Percentiles rank a stretch among this genome's conserved stretches.
These are phyloP conservation scores for Salarias fasciatus DNA, from an alignment of 2,797 vertebrate genomes.

Conservation along the genomic window DNA sequence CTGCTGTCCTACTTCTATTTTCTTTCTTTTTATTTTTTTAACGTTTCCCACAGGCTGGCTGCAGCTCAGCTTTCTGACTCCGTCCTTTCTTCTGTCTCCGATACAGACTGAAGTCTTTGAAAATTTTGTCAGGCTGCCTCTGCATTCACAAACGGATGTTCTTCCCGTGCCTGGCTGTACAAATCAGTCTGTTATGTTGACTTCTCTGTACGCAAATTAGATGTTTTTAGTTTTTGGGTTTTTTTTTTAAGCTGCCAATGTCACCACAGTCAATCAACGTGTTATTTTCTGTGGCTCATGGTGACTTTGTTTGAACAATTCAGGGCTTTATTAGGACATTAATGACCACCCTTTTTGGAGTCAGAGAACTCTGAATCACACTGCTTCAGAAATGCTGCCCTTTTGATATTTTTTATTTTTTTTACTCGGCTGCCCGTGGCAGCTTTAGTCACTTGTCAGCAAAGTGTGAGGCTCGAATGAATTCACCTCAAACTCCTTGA, in stretches of 20 bases:
- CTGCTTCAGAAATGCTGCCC: too few relatives aligned
- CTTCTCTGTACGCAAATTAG: constrained; percentile 20
- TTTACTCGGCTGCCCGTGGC: not conserved
- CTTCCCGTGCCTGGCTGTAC: constrained; percentile 5
- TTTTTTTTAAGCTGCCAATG: constrained; percentile 23
- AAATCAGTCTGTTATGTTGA: constrained; percentile 36
- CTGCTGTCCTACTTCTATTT: constrained; percentile 57
- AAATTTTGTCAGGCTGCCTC: constrained; percentile 39
- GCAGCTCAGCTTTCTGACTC: constrained; percentile 28
- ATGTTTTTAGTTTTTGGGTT: constrained; percentile 34
- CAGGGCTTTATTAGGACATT: constrained; percentile 26
- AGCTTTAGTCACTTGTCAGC: constrained; percentile 55
- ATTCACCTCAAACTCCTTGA: constrained; percentile 52
- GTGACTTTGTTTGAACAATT: not conserved
- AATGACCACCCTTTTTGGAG: constrained; percentile 2
- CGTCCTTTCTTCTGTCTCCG: constrained; percentile 35
- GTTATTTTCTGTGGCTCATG: not conserved
- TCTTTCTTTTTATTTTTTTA: not conserved
- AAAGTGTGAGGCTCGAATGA: constrained; percentile 52
- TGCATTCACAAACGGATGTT: constrained; percentile 26
- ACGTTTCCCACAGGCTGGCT: constrained; percentile 3
- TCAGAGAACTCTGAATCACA: not conserved
- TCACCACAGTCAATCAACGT: constrained; percentile 11
- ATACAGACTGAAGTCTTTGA: constrained; percentile 26
- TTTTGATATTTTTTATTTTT: too few relatives aligned